Evolutionary conservation across 2,888 invertebrate species (phyloP).

Genomic region (Nomada hirtipes): DNA sequence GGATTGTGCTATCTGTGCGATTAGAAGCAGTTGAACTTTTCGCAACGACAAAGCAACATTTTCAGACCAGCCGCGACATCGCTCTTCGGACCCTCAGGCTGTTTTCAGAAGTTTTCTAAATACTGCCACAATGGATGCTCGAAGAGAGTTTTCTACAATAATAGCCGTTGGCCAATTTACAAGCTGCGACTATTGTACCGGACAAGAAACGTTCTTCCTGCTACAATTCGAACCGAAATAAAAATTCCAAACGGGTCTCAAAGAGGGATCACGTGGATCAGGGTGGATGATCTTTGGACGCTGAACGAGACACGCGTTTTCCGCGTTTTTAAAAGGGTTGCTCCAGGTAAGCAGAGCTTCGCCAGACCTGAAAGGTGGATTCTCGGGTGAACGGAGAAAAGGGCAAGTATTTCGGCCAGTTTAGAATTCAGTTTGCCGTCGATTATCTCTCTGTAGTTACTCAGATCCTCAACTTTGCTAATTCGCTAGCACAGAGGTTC

Average conservation of each 20-base stretch:
- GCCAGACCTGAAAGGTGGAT: constrained; percentile 1
- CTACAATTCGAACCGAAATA: not conserved
- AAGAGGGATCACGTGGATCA: not conserved
- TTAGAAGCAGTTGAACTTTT: no score
- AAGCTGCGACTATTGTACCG: not conserved
- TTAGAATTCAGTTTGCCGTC: constrained; percentile 17
- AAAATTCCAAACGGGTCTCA: not conserved
- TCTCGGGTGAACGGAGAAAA: not conserved
- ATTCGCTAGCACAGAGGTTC: not conserved
- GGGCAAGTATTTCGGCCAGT: constrained; percentile 12
- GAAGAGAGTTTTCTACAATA: not conserved
- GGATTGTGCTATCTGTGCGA: no score
- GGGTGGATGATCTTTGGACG: constrained; percentile 1
- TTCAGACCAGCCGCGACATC: no score
- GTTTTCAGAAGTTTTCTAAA: not conserved
- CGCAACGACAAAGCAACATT: not conserved
- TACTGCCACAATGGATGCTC: not conserved
- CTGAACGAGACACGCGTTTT: not conserved
- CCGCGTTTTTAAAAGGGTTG: constrained; percentile 12
- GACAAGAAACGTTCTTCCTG: not conserved
- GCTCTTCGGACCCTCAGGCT: no score
- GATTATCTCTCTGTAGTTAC: constrained; percentile 17
- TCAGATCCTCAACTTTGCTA: not conserved
- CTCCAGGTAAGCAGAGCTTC: constrained; percentile 6
- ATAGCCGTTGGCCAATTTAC: not conserved